Evolutionary conservation across 2,888 invertebrate species (phyloP).

Genomic region (Eudasyphora cyanicolor): DNA sequence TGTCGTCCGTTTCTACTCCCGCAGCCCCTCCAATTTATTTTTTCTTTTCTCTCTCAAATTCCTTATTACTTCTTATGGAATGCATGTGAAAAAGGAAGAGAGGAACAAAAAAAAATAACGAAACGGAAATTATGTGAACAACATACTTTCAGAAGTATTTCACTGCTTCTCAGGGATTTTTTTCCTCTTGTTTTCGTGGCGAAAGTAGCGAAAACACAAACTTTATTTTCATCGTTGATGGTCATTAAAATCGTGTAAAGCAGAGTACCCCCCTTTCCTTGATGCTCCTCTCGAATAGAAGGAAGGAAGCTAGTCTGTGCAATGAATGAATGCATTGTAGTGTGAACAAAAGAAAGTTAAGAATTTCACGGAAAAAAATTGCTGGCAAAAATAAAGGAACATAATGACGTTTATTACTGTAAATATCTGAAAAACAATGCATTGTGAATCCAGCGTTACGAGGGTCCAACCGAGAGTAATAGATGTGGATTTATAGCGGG

Average conservation of each 20-base stretch:
- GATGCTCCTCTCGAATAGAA: not conserved
- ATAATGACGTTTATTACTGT: constrained; percentile 1
- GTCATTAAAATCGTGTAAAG: constrained; percentile 19
- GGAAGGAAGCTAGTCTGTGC: not conserved
- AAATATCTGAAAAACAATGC: not conserved
- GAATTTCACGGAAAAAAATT: not conserved
- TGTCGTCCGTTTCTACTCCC: not conserved
- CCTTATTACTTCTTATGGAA: not conserved
- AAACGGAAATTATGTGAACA: constrained; percentile 40
- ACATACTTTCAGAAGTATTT: constrained; percentile 33
- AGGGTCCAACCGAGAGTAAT: too few relatives aligned
- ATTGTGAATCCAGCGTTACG: not conserved
- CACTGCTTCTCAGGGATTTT: not conserved
- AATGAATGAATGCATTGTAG: constrained; percentile 21
- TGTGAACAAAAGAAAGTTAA: constrained; percentile 11
- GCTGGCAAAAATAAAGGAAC: not conserved
- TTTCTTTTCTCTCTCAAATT: not conserved
- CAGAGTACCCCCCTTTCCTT: too few relatives aligned
- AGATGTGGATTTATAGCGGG: too few relatives aligned
- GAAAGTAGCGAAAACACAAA: constrained; percentile 2
- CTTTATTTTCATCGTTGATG: constrained; percentile 29
- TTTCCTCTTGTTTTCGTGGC: not conserved
- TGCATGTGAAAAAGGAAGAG: too few relatives aligned
- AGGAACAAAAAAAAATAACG: not conserved
- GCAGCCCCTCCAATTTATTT: not conserved